Evolutionary conservation across 1,140 invertebrate genomes (phyloP).

Genomic region (Doryteuthis pealeii): DNA sequence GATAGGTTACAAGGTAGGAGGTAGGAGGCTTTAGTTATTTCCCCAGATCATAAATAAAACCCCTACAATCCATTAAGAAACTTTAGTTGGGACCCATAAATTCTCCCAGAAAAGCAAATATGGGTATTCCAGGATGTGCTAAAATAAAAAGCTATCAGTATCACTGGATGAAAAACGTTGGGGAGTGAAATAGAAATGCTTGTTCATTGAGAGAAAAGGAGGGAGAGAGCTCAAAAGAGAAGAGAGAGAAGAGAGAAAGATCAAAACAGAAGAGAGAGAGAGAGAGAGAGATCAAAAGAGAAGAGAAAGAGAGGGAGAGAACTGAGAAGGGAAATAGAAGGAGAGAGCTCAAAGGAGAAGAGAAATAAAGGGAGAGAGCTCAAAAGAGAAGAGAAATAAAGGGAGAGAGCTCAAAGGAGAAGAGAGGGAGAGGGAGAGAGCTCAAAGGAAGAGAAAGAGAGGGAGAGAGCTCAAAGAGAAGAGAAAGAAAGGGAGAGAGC

Average conservation of each 20-base stretch:
- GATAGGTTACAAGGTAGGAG: too few relatives aligned
- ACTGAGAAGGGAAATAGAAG: not conserved
- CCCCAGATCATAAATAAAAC: too few relatives aligned
- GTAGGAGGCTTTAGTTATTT: too few relatives aligned
- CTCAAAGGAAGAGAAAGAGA: not conserved
- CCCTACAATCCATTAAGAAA: too few relatives aligned
- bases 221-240: not conserved
- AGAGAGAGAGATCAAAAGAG: not conserved
- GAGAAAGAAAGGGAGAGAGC: constrained; percentile 12
- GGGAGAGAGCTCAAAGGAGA: not conserved
- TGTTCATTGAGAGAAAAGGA: not conserved
- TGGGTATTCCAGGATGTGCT: too few relatives aligned
- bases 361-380: not conserved
- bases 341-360: not conserved
- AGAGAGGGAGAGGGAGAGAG: not conserved
- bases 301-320: not conserved
- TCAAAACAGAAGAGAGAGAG: not conserved
- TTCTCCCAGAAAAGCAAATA: too few relatives aligned
- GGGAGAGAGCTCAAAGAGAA: not conserved
- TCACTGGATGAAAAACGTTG: too few relatives aligned
- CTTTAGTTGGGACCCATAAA: too few relatives aligned
- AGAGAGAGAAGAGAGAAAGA: not conserved
- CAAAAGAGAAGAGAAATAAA: not conserved
- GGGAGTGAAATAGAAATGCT: too few relatives aligned
- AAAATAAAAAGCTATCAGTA: too few relatives aligned